phyloP scores from a whole-genome alignment of 2,797 vertebrate species.

The Pseudochirops cupreus region DNA sequence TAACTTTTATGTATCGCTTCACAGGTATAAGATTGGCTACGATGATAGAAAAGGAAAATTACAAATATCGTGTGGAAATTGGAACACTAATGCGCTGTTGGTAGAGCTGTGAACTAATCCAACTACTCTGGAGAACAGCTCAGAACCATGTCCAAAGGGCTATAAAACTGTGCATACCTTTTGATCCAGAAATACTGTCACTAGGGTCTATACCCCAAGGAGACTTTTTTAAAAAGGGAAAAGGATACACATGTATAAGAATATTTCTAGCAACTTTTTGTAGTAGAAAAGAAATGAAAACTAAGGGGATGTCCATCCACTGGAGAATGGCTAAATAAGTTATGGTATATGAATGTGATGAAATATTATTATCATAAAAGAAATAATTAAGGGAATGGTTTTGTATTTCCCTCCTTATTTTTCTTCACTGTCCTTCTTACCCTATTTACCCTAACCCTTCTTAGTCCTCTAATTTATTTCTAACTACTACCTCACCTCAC shows the following conservation, averaged over 20 bases:
- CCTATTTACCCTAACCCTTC: neutral
- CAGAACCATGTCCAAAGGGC: constrained; percentile 13
- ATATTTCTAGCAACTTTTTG: neutral
- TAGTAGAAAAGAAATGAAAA: neutral
- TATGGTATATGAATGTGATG: neutral
- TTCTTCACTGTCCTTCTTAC: neutral
- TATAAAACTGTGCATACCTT: neutral
- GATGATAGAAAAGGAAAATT: constrained; percentile 20
- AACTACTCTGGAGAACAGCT: neutral
- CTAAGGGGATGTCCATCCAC: neutral
- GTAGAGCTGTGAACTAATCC: neutral
- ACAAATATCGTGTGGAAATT: neutral
- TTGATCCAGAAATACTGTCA: neutral
- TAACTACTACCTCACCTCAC: constrained; percentile 12
- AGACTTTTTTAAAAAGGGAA: neutral
- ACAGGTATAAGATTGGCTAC: constrained; percentile 22
- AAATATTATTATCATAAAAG: neutral
- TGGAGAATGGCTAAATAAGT: neutral
- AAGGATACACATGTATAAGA: neutral
- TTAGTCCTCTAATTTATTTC: neutral
- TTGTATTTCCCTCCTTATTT: neutral
- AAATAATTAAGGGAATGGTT: neutral
- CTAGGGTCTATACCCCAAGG: constrained; percentile 24
- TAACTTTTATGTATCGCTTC: neutral
- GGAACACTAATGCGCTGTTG: neutral